Evolutionary conservation across 2,797 vertebrate genomes (phyloP).

Genomic region (Tinamus major): DNA sequence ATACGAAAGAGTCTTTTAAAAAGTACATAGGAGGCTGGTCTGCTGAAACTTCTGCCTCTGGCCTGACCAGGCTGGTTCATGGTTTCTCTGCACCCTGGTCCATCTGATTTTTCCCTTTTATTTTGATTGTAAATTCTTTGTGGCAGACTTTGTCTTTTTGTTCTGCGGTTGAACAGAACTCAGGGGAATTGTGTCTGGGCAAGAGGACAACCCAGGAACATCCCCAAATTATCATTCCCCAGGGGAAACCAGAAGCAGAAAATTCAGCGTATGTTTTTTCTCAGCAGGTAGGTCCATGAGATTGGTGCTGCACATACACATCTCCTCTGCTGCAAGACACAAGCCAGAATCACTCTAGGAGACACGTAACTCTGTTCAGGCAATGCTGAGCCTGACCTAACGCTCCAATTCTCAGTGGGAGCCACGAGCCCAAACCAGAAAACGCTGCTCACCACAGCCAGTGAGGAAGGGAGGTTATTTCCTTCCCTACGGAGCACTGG

Average conservation of each 20-base stretch:
- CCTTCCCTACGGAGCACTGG: background rate
- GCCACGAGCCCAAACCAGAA: background rate
- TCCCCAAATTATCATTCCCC: background rate
- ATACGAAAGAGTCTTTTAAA: too few relatives aligned
- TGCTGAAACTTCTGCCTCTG: background rate
- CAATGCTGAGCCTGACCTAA: background rate
- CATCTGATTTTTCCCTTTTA: constrained; percentile 4
- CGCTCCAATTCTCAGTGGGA: accelerated
- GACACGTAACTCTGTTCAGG: background rate
- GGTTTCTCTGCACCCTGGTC: background rate
- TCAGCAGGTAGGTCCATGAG: background rate
- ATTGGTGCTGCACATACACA: background rate
- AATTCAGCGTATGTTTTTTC: accelerated
- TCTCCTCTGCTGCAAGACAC: background rate
- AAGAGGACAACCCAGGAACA: background rate
- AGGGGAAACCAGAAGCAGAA: constrained; percentile 23
- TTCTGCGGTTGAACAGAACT: background rate
- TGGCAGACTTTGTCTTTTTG: background rate
- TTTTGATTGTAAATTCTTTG: background rate
- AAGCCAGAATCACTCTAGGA: background rate
- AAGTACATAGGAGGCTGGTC: background rate
- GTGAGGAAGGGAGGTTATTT: background rate
- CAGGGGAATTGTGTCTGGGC: background rate
- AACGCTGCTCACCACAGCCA: background rate
- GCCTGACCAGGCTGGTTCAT: background rate